Percentiles rank a stretch among this genome's conserved stretches.
Evolutionary conservation across 2,113 vertebrate genomes (phyloP).

Genomic region (Sitta europaea): DNA sequence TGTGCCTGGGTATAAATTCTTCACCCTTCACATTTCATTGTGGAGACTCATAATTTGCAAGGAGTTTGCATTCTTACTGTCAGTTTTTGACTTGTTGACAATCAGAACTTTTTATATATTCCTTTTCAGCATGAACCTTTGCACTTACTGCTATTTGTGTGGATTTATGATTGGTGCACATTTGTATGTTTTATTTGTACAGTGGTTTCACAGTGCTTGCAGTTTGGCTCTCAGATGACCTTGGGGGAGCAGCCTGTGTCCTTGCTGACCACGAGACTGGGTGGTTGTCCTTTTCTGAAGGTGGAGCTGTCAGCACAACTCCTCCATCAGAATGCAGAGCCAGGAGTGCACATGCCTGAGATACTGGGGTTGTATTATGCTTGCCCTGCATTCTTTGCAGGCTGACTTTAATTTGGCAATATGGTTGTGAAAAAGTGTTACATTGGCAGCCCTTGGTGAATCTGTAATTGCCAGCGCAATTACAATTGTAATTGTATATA

Average conservation of each 20-base stretch:
- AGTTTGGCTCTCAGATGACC: neutral
- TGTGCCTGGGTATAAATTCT: neutral
- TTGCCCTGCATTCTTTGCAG: neutral
- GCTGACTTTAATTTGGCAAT: neutral
- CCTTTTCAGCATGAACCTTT: neutral
- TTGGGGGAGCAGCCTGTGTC: slow-evolving; percentile 7
- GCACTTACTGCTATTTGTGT: neutral
- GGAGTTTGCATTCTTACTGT: neutral
- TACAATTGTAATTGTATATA: neutral
- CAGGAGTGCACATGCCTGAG: neutral
- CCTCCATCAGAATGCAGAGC: neutral
- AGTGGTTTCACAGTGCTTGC: accelerated
- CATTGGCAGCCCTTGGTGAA: neutral
- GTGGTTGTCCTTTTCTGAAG: neutral
- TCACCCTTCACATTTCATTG: neutral
- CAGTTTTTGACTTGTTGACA: neutral
- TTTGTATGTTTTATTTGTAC: neutral
- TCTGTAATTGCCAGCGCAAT: neutral
- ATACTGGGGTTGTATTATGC: neutral
- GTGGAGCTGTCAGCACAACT: slow-evolving; percentile 13
- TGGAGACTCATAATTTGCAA: neutral
- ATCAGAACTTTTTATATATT: neutral
- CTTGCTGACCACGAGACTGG: neutral
- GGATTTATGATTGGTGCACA: neutral
- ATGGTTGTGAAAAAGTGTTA: neutral